Evolutionary conservation across 1,140 invertebrate genomes (phyloP).

Genomic region (Steinernema khuongi): DNA sequence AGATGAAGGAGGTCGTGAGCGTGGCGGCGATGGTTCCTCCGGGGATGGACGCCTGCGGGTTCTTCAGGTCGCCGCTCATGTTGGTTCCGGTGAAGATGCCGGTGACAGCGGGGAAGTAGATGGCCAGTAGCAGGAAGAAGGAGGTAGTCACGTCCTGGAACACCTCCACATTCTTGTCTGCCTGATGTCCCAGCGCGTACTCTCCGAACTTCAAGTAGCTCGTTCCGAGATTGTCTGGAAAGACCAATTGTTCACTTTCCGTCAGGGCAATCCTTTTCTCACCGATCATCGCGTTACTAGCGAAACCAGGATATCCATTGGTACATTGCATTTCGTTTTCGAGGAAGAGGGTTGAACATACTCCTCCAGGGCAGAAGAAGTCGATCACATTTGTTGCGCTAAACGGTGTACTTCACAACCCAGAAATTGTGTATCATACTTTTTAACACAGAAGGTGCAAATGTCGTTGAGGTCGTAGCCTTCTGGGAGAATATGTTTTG

Average conservation of each 20-base stretch:
- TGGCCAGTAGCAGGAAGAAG: slow-evolving; percentile 93
- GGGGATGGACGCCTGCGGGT: slow-evolving; percentile 95
- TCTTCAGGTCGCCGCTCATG: slow-evolving; percentile 75
- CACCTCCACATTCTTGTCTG: slow-evolving; percentile 41
- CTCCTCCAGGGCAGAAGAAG: not conserved
- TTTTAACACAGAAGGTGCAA: slow-evolving; percentile 49
- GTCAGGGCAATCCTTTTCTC: not conserved
- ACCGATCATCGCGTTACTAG: slow-evolving; percentile 45
- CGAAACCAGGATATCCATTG: slow-evolving; percentile 54
- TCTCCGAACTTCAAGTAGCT: slow-evolving; percentile 41
- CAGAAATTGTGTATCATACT: slow-evolving; percentile 13
- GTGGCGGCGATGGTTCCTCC: slow-evolving; percentile 93
- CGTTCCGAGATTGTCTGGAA: slow-evolving; percentile 49
- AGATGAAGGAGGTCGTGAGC: slow-evolving; percentile 90
- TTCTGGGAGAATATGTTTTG: slow-evolving; percentile 40
- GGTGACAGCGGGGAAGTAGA: slow-evolving; percentile 97
- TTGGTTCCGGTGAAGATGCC: slow-evolving; percentile 88
- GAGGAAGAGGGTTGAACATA: not conserved
- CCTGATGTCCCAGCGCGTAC: slow-evolving; percentile 30
- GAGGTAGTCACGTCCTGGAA: slow-evolving; percentile 77
- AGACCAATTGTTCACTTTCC: not conserved
- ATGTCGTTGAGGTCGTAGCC: slow-evolving; percentile 37
- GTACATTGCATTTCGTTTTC: slow-evolving; percentile 37
- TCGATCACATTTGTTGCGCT: slow-evolving; percentile 4
- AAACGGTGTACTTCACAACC: not conserved